Base-by-base conservation (phyloP, 1,140 invertebrate species). In the Caenorhabditis remanei region DNA sequence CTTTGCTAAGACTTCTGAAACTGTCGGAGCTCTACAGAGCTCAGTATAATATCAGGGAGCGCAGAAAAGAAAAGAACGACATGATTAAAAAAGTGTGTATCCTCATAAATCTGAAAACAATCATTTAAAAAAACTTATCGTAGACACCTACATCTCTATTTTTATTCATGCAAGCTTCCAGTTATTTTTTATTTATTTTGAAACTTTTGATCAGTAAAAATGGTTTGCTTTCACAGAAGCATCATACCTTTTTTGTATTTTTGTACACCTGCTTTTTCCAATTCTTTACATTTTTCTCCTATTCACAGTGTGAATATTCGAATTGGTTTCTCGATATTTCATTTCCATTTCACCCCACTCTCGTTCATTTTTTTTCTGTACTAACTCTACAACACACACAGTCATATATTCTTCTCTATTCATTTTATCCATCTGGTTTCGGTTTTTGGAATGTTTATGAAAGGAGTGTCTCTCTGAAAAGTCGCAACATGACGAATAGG, bases 391-490 rank as follows among this genome's bases (percentile, higher is more conserved):
- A 6, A 21, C 3, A 63, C 13, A 13, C 24, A 50, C 46, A 6
- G 13, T 48, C 5, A 32, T 41, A 71, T 46, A 16, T 71, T 71
- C 21, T 46, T 46, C n/a, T 53, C 71, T 40, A 3, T 65, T 41
- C 67, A 71, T n/a, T 79, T 79, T 79, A 79, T 79, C 71, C 71
- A 50, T 79, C 71, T 79, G 71, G 71, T 79, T 79, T 79, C 11
- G 6, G 19, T 40, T 48, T 79, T 79, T 79, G 8, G 41, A 79
- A 50, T 79, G 71, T 79, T 79, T 79, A 79, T 79, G n/a, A 79
- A 79, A 79, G 71, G 71, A 79, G 71, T 50, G 71, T n/a, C 71
- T 79, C 71, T 79, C 50, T n/a, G 71, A 50, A 79, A 50, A 79
- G 46, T 79, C 46, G 71, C 71, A 79, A 79, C 46, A 79, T 79